Conservation (phyloP, 2,888 invertebrate species). For the Eupithecia vulgata region DNA sequence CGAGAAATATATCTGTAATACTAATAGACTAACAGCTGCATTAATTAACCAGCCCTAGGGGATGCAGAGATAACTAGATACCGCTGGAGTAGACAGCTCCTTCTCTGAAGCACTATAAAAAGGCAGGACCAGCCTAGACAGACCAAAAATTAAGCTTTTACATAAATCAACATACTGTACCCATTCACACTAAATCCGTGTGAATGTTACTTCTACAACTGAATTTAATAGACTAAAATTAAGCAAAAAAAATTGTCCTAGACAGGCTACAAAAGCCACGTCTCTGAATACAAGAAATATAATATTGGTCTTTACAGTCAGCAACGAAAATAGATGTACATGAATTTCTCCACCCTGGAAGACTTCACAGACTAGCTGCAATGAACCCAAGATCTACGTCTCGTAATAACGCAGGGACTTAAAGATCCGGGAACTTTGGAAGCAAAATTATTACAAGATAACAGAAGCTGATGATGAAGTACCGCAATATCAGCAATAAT, state of each 20-base stretch:
- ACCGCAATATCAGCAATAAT: conserved; percentile 5
- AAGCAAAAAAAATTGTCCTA: not conserved
- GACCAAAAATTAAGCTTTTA: not conserved
- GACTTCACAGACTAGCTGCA: not conserved
- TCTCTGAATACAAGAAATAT: not conserved
- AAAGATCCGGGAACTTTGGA: not conserved
- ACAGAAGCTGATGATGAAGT: conserved; percentile 9
- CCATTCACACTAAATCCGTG: not conserved
- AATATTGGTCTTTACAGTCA: not conserved
- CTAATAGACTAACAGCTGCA: conserved; percentile 15
- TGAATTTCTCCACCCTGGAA: not conserved
- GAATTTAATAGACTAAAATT: not conserved
- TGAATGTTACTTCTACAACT: not conserved
- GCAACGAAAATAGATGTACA: not conserved
- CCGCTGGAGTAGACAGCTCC: not conserved
- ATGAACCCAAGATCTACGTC: not conserved
- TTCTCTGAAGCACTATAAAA: not conserved
- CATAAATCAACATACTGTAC: not conserved
- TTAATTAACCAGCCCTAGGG: conserved; percentile 27
- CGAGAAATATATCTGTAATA: conserved; percentile 16
- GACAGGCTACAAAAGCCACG: not conserved
- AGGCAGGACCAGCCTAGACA: not conserved
- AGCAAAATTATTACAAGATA: not conserved
- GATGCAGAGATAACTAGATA: conserved; percentile 19
- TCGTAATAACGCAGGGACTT: not conserved